Evolutionary conservation across 2,797 vertebrate genomes (phyloP), one percentile per base, ranked within the genome.

Genomic region (Microtus agrestis): DNA sequence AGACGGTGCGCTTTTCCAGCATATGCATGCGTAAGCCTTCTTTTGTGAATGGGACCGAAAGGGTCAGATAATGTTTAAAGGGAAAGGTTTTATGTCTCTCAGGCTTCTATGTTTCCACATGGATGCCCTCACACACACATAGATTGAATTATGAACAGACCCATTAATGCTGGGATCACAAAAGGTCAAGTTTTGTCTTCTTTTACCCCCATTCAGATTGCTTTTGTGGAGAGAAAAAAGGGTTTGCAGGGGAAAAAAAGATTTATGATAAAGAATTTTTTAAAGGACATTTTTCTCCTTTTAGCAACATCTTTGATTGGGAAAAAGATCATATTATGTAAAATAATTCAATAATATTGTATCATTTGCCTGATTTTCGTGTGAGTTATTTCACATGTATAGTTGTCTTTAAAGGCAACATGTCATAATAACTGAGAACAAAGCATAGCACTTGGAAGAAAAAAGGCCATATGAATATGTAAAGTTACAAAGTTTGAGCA

Each of bases 81-180:
- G 98, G 98, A 98, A 98, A 98, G 98, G 98, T 98, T 98, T 98
- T 99, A 97, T 98, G 98, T 98, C 97, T 99, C 98, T 98, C 98
- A 98, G 98, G 98, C 98, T 98, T 98, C 98, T 98, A 98, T 98
- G 97, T 99, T 99, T 99, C 98, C 98, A 99, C 99, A 98, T 99
- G 98, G 98, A 97, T 99, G 98, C 98, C 98, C 97, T 97, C 98
- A 98, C 98, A 99, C 98, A 99, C 98, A 98, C 98, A 98, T 96
- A 99, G 98, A 99, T 98, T 99, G 98, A 99, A 99, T 99, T 99
- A 99, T 99, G 98, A 99, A 99, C 99, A 98, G 98, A 98, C 98
- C 98, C 98, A 98, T 99, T 99, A 99, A 99, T 98, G 98, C 98
- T 96, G 98, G 98, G 99, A 98, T 99, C 98, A 98, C 97, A 98